phyloP scores from a whole-genome alignment of 2,797 vertebrate genomes.

The Astyanax mexicanus region DNA sequence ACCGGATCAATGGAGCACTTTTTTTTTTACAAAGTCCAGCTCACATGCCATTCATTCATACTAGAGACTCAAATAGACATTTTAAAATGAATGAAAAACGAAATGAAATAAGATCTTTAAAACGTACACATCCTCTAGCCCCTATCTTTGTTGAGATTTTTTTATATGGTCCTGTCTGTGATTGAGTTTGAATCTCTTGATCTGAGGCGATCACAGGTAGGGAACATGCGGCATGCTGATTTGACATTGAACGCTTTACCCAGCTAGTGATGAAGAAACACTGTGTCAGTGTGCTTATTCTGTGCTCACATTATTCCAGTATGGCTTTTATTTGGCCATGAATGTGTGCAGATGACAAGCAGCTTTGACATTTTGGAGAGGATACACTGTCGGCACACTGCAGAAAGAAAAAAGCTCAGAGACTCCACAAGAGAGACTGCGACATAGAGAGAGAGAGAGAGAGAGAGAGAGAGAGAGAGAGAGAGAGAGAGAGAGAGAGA shows the following conservation, averaged over 20 bases:
- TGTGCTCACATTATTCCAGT: constrained; percentile 16
- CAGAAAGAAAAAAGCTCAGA: constrained; percentile 15
- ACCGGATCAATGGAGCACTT: too few species aligned
- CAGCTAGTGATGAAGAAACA: constrained; percentile 27
- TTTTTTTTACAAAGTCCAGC: too few species aligned
- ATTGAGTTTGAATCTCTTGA: too few species aligned
- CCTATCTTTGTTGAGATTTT: too few species aligned
- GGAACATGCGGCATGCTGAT: constrained; percentile 11
- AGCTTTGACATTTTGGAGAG: constrained; percentile 35
- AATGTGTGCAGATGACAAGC: constrained; percentile 43
- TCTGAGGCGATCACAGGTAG: neutral
- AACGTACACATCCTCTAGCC: too few species aligned
- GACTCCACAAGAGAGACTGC: constrained; percentile 41
- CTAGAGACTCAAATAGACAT: too few species aligned
- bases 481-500: constrained; percentile 22
- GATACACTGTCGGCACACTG: constrained; percentile 17
- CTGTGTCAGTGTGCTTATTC: constrained; percentile 13
- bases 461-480: too few species aligned
- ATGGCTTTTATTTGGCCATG: constrained; percentile 21
- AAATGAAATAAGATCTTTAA: too few species aligned
- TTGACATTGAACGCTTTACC: constrained; percentile 23
- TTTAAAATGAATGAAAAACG: too few species aligned
- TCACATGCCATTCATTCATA: too few species aligned
- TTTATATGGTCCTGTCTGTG: too few species aligned
- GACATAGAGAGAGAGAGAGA: constrained; percentile 35